These are phyloP conservation scores for Nanorana parkeri DNA, from an alignment of 2,113 vertebrate genomes.

Conservation along the genomic window DNA sequence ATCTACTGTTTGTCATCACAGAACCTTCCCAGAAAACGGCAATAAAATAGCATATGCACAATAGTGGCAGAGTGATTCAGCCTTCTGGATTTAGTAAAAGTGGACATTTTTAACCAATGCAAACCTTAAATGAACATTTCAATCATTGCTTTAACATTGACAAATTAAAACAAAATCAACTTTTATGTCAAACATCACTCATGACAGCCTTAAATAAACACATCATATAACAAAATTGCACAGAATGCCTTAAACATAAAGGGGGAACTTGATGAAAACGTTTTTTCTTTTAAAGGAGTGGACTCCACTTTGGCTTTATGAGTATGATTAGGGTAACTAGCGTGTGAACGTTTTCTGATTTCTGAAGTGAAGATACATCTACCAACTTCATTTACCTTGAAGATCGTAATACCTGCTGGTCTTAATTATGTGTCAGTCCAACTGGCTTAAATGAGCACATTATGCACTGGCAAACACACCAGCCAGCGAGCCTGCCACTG, in stretches of 20 bases:
- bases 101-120: background rate
- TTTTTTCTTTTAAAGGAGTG: too few species aligned
- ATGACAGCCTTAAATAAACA: constrained; percentile 8
- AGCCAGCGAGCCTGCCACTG: too few species aligned
- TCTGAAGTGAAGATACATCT: too few species aligned
- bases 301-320: too few species aligned
- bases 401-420: too few species aligned
- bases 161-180: constrained; percentile 2
- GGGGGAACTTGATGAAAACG: too few species aligned
- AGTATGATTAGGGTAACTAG: too few species aligned
- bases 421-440: too few species aligned
- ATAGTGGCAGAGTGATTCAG: background rate
- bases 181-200: background rate
- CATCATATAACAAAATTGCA: constrained; percentile 27
- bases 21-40: background rate
- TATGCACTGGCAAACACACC: too few species aligned
- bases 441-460: too few species aligned
- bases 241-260: constrained; percentile 5
- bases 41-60: background rate
- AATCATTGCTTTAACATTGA: constrained; percentile 5
- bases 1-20: background rate
- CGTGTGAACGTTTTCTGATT: too few species aligned
- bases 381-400: too few species aligned
- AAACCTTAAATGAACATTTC: constrained; percentile 7
- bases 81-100: constrained; percentile 1